phyloP scores from a whole-genome alignment of 2,797 vertebrate species.

The Orestias chungarensis region DNA sequence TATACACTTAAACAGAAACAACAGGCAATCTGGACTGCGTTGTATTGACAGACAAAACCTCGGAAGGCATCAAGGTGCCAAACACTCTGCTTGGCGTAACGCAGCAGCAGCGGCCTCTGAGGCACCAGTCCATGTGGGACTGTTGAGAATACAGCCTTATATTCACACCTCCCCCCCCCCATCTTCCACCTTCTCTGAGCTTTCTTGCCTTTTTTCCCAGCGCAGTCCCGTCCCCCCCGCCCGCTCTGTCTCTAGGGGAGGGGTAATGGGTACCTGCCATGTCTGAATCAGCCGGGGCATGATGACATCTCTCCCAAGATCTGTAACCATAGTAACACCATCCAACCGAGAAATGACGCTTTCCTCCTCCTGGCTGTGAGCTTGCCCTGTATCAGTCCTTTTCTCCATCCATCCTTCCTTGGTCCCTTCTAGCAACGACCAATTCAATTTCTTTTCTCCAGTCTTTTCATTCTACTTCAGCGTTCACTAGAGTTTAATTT shows the following conservation, averaged over 20 bases:
- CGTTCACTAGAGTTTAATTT: slow-evolving; percentile 11
- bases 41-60: slow-evolving; percentile 27
- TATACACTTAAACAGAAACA: background rate
- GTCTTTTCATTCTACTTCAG: background rate
- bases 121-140: slow-evolving; percentile 12
- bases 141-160: slow-evolving; percentile 31
- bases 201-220: slow-evolving; percentile 30
- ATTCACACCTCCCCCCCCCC: slow-evolving; percentile 43
- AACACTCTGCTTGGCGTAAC: slow-evolving; percentile 32
- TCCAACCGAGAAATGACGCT: slow-evolving; percentile 76
- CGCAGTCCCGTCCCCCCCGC: slow-evolving; percentile 27
- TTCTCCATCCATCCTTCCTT: slow-evolving; percentile 24
- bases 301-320: slow-evolving; percentile 80
- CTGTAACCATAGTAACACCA: slow-evolving; percentile 83
- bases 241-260: slow-evolving; percentile 48
- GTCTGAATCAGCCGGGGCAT: slow-evolving; percentile 80
- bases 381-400: slow-evolving; percentile 58
- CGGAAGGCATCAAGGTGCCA: slow-evolving; percentile 22
- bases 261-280: slow-evolving; percentile 69
- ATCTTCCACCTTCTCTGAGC: slow-evolving; percentile 13
- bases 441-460: slow-evolving; percentile 31
- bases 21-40: background rate
- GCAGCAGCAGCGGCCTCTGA: slow-evolving; percentile 36
- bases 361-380: slow-evolving; percentile 68
- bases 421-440: slow-evolving; percentile 51